phyloP scores from a whole-genome alignment of 1,140 invertebrate genomes.

The Panagrolaimus sp. region DNA sequence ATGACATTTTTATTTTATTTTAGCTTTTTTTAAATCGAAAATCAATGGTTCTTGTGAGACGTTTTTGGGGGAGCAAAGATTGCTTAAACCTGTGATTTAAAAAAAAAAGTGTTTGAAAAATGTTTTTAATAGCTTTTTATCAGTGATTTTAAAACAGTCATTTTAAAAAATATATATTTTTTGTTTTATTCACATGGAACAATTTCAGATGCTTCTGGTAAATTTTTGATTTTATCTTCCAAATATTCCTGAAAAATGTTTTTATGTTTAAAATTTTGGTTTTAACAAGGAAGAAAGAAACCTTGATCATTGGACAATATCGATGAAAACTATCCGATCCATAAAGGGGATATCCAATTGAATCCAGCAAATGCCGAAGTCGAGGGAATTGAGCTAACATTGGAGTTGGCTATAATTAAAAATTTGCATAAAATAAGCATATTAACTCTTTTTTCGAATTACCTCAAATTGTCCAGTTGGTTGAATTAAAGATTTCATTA shows the following conservation, averaged over 20 bases:
- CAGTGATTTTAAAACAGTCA: too few species aligned
- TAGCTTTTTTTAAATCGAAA: not conserved
- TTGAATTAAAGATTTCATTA: conserved; percentile 1
- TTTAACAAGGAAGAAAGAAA: not conserved
- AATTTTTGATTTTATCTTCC: conserved; percentile 1
- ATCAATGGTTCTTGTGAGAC: too few species aligned
- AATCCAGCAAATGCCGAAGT: not conserved
- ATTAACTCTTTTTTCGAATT: too few species aligned
- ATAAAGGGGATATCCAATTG: not conserved
- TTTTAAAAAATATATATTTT: too few species aligned
- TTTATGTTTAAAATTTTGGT: not conserved
- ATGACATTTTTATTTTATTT: not conserved
- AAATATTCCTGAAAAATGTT: conserved; percentile 16
- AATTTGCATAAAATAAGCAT: too few species aligned
- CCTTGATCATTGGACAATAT: conserved; percentile 24
- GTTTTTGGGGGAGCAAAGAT: too few species aligned
- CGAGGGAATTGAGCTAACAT: not conserved
- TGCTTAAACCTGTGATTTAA: too few species aligned
- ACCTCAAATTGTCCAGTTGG: not conserved
- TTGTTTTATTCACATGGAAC: not conserved
- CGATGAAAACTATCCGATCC: conserved; percentile 17
- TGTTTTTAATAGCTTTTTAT: too few species aligned
- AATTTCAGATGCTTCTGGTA: not conserved
- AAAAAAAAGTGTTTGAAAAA: too few species aligned
- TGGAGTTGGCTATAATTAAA: not conserved